These are phyloP conservation scores for Furnarius figulus DNA, from an alignment of 2,113 vertebrate species.

Conservation along the genomic window DNA sequence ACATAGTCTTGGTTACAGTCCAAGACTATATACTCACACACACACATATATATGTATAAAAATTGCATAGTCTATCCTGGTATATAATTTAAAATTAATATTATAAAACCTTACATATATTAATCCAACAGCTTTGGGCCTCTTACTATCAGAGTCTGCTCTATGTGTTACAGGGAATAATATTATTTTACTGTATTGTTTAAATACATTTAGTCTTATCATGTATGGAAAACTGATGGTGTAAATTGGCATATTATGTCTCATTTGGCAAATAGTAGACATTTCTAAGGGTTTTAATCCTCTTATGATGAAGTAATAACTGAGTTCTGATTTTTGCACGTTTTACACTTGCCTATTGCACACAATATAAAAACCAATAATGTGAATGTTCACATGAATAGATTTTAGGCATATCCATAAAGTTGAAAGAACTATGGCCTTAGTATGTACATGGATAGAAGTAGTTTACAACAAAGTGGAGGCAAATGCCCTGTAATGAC, in stretches of 20 bases:
- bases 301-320: background rate
- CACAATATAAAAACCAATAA: background rate
- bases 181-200: background rate
- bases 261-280: background rate
- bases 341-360: background rate
- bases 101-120: background rate
- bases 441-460: background rate
- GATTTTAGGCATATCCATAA: background rate
- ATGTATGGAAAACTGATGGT: background rate
- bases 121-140: background rate
- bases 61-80: background rate
- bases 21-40: background rate
- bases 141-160: background rate
- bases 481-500: background rate
- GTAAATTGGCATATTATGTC: background rate
- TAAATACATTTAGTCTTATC: background rate
- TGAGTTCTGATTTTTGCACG: background rate
- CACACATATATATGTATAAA: background rate
- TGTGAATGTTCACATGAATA: background rate
- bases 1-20: background rate
- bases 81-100: background rate
- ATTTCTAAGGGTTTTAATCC: background rate
- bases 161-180: background rate
- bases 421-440: background rate
- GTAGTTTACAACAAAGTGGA: background rate